Evolutionary conservation across 2,797 vertebrate species (phyloP), one percentile per base, ranked within the genome.

Genomic region (Microchirus variegatus): DNA sequence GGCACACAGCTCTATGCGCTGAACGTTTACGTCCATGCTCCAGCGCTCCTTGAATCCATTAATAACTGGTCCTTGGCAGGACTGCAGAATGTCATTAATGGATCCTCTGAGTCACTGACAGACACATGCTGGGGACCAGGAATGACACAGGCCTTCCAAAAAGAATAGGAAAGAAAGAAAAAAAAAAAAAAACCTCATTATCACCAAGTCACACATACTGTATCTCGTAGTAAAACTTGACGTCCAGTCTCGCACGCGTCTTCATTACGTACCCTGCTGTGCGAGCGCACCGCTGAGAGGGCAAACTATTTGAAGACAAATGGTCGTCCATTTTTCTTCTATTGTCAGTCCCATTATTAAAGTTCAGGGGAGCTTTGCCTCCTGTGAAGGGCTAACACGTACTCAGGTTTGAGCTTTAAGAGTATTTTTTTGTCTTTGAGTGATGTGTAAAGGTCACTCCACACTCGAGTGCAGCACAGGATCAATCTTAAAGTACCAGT

Each of bases 191-290:
- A 87, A 87, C 86, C 78, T 84, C 83, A 90, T 90, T 89, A 86
- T 58, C 59, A 43, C 63, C 3, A 16, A 87, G 75, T 81, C 84
- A 80, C 74, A 80, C 2, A 17, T 22, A 22, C 35, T 53, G 16
- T 74, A 72, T 80, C 67, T 48, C 55, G 69, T 38, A 75, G 58
- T 66, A 57, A 78, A 80, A 77, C 65, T 16, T 59, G 71, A 85
- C 73, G 80, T 83, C 81, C 76, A 76, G 70, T 68, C 67, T 72
- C 59, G 56, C 67, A 69, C 77, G 38, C 63, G 40, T 83, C 82
- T 85, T 86, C 84, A 90, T 91, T 90, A 86, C 60, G 52, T 10
- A 63, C 58, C 84, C 84, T 0, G 40, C 81, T 81, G 83, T 82
- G 80, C 77, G 58, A 67, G 62, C 36, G 63, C 65, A 63, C 63